These are phyloP conservation scores for Syndactyla subalaris DNA, from an alignment of 2,797 vertebrate genomes.

Conservation along the genomic window DNA sequence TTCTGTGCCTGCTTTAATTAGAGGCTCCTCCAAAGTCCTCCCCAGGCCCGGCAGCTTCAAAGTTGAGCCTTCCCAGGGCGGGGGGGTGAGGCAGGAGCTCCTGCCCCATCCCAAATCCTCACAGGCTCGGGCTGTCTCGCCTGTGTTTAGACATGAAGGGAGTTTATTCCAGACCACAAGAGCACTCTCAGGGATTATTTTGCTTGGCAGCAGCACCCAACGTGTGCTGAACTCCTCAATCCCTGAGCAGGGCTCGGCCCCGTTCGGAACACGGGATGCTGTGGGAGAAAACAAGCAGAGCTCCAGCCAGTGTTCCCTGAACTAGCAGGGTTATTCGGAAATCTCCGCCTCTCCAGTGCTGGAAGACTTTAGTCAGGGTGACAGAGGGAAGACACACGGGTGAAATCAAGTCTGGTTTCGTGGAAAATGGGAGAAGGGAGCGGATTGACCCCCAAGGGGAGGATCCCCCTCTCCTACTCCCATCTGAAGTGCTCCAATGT, in stretches of 20 bases:
- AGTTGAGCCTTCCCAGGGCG: not conserved
- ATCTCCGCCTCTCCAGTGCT: not conserved
- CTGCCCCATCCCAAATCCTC: not conserved
- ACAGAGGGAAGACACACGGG: not conserved
- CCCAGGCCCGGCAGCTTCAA: not conserved
- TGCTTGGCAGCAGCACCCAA: not conserved
- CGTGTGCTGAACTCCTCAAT: not conserved
- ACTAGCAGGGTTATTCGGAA: not conserved
- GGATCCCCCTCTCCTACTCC: not conserved
- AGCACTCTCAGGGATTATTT: not conserved
- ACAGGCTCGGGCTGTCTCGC: slow-evolving; percentile 25
- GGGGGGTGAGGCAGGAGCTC: not conserved
- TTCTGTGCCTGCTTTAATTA: not conserved
- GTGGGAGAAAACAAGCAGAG: not conserved
- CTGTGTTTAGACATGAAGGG: slow-evolving; percentile 31
- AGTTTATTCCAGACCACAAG: not conserved
- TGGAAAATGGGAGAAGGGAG: not conserved
- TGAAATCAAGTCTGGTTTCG: not conserved
- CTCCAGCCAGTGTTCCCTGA: not conserved
- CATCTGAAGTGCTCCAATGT: accelerated
- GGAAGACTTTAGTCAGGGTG: not conserved
- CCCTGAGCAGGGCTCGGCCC: not conserved
- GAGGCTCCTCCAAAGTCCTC: not conserved
- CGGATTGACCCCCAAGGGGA: not conserved
- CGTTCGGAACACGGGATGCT: accelerated